A percentile compares a stretch with the other conserved stretches of the same genome.
phyloP scores from a whole-genome alignment of 2,888 invertebrate genomes.

The Frankliniella fusca region DNA sequence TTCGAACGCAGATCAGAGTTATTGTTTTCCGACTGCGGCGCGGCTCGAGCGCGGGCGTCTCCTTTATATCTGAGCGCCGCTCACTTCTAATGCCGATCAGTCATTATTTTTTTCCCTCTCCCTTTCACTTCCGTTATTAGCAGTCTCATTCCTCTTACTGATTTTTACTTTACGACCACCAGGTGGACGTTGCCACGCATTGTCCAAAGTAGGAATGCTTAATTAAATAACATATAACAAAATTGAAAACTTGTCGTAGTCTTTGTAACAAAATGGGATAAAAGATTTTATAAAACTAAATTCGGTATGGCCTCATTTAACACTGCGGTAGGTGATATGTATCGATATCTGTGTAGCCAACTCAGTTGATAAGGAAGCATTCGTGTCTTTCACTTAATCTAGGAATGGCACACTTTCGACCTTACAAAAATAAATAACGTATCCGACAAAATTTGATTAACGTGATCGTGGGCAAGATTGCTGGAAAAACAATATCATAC shows the following conservation, averaged over 20 bases:
- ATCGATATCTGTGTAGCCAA: no score
- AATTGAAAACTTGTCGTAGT: conserved; percentile 15
- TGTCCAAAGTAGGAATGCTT: conserved; percentile 16
- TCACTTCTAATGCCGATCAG: not conserved
- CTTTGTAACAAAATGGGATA: conserved; percentile 14
- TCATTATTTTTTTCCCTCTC: not conserved
- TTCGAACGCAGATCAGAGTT: not conserved
- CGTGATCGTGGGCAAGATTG: not conserved
- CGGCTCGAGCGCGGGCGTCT: no score
- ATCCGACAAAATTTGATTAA: not conserved
- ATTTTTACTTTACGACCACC: not conserved
- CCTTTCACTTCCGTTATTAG: not conserved
- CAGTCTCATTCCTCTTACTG: not conserved
- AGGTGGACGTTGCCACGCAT: not conserved
- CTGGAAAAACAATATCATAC: not conserved
- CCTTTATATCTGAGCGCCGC: not conserved
- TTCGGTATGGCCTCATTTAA: not conserved
- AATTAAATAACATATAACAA: conserved; percentile 12
- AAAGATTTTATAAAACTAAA: not conserved
- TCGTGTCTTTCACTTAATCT: conserved; percentile 3
- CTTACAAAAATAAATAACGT: conserved; percentile 9
- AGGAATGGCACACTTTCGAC: conserved; percentile 13
- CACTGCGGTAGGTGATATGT: not conserved
- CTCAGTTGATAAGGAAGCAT: not conserved
- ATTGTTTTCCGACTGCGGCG: not conserved